These are phyloP conservation scores for Pectinophora gossypiella DNA, from an alignment of 1,140 invertebrate species.

Conservation along the genomic window DNA sequence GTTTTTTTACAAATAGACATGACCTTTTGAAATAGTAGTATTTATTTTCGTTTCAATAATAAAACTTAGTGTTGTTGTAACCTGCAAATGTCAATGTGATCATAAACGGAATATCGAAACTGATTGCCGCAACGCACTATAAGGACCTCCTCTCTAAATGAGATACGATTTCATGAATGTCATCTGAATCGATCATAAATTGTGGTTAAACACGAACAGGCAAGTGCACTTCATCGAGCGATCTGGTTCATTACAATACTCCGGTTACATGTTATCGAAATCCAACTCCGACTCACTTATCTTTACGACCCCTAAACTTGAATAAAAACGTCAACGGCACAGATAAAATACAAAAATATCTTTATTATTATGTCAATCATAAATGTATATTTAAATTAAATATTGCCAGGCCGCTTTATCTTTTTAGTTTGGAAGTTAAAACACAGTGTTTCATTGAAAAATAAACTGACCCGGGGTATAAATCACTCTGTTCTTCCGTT, in stretches of 20 bases:
- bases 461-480: constrained; percentile 41
- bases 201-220: neutral
- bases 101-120: too few species aligned
- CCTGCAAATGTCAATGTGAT: too few species aligned
- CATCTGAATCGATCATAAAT: neutral
- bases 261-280: neutral
- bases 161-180: neutral
- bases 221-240: neutral
- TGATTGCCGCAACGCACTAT: too few species aligned
- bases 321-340: neutral
- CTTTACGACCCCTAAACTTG: neutral
- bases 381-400: neutral
- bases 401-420: neutral
- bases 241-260: neutral
- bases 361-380: neutral
- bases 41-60: too few species aligned
- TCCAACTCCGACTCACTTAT: neutral
- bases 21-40: too few species aligned
- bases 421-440: neutral
- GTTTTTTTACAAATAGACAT: too few species aligned
- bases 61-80: too few species aligned
- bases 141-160: too few species aligned
- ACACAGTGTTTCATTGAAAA: constrained; percentile 49
- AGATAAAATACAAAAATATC: neutral
- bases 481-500: constrained; percentile 53